Conservation (phyloP, 1,140 invertebrate species). For the Drosophila lowei region DNA sequence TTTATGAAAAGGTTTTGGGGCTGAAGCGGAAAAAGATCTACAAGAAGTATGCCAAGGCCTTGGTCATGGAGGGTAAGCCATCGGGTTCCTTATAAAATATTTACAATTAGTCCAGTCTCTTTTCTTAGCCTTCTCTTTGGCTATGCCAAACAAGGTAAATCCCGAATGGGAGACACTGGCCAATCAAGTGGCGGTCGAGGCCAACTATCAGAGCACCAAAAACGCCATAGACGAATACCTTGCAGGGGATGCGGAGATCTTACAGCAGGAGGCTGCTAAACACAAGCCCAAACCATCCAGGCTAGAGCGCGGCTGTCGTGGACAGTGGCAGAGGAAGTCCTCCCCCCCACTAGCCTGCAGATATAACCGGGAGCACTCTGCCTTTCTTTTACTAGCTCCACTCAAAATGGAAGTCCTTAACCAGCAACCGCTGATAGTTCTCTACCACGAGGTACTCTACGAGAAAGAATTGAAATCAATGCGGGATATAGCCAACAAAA, state of each 20-base stretch:
- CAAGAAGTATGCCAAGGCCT: slow-evolving; percentile 32
- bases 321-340: slow-evolving; percentile 25
- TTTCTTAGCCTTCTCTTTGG: slow-evolving; percentile 12
- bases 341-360: slow-evolving; percentile 22
- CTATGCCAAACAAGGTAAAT: neutral
- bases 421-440: slow-evolving; percentile 26
- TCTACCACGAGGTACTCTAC: slow-evolving; percentile 43
- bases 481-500: slow-evolving; percentile 12
- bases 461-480: slow-evolving; percentile 29
- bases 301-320: slow-evolving; percentile 37
- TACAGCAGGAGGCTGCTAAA: slow-evolving; percentile 24
- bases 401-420: slow-evolving; percentile 42
- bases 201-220: slow-evolving; percentile 33
- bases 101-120: neutral
- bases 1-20: slow-evolving; percentile 32
- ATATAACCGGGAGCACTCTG: slow-evolving; percentile 12
- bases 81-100: neutral
- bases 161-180: slow-evolving; percentile 8
- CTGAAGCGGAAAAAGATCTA: slow-evolving; percentile 35
- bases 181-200: neutral
- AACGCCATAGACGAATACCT: slow-evolving; percentile 38
- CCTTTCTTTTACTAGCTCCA: slow-evolving; percentile 41
- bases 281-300: slow-evolving; percentile 19
- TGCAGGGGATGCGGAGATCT: slow-evolving; percentile 35
- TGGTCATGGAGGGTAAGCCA: slow-evolving; percentile 43